Evolutionary conservation across 92 coral and sea anemone species (phyloP), one percentile per base, ranked within the genome.

Genomic region (Micromussa lordhowensis): DNA sequence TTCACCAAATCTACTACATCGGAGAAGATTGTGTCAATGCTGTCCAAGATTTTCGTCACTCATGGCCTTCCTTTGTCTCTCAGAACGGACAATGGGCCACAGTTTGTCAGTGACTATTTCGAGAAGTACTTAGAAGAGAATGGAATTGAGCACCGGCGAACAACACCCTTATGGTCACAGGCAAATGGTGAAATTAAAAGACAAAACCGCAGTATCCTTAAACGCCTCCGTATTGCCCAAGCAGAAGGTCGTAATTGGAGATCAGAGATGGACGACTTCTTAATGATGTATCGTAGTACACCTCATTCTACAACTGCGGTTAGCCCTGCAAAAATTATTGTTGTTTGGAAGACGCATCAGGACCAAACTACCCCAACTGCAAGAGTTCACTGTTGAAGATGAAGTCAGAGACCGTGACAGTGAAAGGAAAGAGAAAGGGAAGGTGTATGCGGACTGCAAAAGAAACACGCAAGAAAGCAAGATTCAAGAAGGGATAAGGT

Each of bases 171-270:
- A 31, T 78, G 78, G 84, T 83, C 88, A 16, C 83, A 83, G 88
- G 68, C n/a, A n/a, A n/a, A n/a, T n/a, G n/a, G n/a, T n/a, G n/a
- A n/a, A n/a, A n/a, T n/a, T n/a, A n/a, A n/a, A n/a, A n/a, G n/a
- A n/a, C n/a, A n/a, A n/a, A n/a, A n/a, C n/a, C n/a, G n/a, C n/a
- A n/a, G n/a, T n/a, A 89, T 89, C 78, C 77, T 83, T 31, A 89
- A 89, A 55, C 35, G 88, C 36, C 44, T 89, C 68, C 59, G 84
- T 61, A 89, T 89, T 83, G 88, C 88, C 28, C 82, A 83, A 83
- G 92, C 84, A 74, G 88, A 89, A 57, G 88, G 92, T 57, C 84
- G 88, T 17, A 77, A 86, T 68, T 78, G 82, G 68, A 78, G 32
- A 53, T 53, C 66, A 53, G 82, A 78, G 66, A 78, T 78, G 22